A percentile compares a stretch with the other conserved stretches of the same genome.
phyloP scores from a whole-genome alignment of 2,888 invertebrate species.

The Agonopterix heracliana region DNA sequence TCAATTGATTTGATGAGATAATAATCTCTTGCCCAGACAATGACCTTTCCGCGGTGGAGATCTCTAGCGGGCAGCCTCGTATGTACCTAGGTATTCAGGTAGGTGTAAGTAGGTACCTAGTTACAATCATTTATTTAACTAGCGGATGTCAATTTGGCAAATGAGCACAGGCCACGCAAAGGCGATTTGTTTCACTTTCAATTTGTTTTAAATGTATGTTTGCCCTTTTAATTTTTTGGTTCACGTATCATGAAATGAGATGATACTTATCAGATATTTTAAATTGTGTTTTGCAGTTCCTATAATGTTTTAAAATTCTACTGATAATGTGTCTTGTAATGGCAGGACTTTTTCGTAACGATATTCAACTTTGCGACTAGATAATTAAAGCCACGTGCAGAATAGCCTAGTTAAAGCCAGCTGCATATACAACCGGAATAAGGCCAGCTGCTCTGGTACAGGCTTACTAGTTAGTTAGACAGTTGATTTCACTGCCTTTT shows the following conservation, averaged over 20 bases:
- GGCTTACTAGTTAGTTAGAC: slow-evolving; percentile 5
- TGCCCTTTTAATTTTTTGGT: too few relatives aligned
- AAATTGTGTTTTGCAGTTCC: too few relatives aligned
- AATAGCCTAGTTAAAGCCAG: slow-evolving; percentile 31
- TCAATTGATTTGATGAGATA: slow-evolving; percentile 13
- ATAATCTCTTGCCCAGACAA: slow-evolving; percentile 17
- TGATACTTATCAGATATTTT: too few relatives aligned
- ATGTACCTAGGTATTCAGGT: neutral
- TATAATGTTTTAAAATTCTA: too few relatives aligned
- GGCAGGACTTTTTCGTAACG: too few relatives aligned
- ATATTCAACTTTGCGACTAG: too few relatives aligned
- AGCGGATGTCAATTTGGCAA: neutral
- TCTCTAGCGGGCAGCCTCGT: neutral
- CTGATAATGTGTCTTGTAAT: too few relatives aligned
- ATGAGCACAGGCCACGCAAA: too few relatives aligned
- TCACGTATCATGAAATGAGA: too few relatives aligned
- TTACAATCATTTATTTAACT: slow-evolving; percentile 1
- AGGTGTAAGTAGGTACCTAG: neutral
- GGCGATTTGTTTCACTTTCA: too few relatives aligned
- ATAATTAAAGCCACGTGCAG: slow-evolving; percentile 11
- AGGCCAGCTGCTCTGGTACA: slow-evolving; percentile 26
- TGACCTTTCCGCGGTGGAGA: slow-evolving; percentile 3
- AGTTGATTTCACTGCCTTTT: slow-evolving; percentile 4
- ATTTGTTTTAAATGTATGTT: too few relatives aligned
- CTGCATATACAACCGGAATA: slow-evolving; percentile 34